Evolutionary conservation across 2,113 vertebrate species (phyloP), one percentile per base, ranked within the genome.

Genomic region (Thamnaconus septentrionalis): DNA sequence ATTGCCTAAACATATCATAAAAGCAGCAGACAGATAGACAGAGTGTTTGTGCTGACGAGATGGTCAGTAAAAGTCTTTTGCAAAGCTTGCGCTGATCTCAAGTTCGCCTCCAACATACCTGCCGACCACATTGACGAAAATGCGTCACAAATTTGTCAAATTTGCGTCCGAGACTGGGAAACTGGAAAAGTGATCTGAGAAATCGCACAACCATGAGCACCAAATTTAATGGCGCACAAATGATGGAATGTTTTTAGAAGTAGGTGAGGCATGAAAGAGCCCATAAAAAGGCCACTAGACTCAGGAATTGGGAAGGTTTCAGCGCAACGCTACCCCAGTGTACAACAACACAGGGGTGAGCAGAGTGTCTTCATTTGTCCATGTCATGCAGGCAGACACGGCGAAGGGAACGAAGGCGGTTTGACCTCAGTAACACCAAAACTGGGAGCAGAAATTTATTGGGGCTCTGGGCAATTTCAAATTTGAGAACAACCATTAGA

Each of bases 201-300:
- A 82, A 83, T 79, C 75, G 75, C 76, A 76, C 71, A 76, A 80
- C 80, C 69, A 76, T 77, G 75, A 56, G 79, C 80, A 83, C 72
- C 75, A 78, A 82, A 84, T 64, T 85, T 80, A 87, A 87, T 79
- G 84, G 65, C 69, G 81, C 85, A 81, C 75, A 86, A 80, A 82
- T 82, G 69, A 87, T 84, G 82, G 82, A 90, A 86, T 82, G 87
- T 88, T 88, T 83, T 83, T 73, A 44, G 76, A 81, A 80, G 74
- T 57, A 84, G 70, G 64, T 78, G 84, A 87, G 75, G 80, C 82
- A 68, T 85, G 78, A 89, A 85, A 87, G 65, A 81, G 78, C 42
- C 71, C 78, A 79, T 89, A 85, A 87, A 87, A 85, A 83, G 76
- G 79, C 76, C 74, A 79, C 78, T 73, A 81, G 71, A 71, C 70